Conservation (phyloP, 2,888 invertebrate genomes). For the Limnephilus rhombicus region DNA sequence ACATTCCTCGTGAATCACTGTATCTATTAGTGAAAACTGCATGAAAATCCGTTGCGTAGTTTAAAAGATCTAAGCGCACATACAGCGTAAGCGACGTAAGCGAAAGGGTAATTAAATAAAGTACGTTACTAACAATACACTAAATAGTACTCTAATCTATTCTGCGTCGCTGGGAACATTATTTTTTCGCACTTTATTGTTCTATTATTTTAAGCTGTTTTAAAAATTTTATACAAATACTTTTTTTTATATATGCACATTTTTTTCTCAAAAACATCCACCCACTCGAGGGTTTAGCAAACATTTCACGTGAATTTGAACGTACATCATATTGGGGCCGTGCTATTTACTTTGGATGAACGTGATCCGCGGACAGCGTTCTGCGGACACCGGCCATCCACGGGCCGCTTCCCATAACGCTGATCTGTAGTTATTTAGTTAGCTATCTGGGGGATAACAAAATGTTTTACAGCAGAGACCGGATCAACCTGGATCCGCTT, state of each 20-base stretch:
- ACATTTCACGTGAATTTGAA: constrained; percentile 30
- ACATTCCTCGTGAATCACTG: too few species aligned
- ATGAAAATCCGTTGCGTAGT: too few species aligned
- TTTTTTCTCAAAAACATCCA: background rate
- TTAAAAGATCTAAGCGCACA: too few species aligned
- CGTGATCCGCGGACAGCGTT: background rate
- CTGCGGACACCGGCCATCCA: background rate
- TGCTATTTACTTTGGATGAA: constrained; percentile 20
- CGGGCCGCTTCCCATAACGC: background rate
- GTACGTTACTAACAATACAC: too few species aligned
- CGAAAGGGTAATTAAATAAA: too few species aligned
- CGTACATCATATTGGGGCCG: background rate
- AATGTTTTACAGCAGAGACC: background rate
- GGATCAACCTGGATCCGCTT: background rate
- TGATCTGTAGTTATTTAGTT: background rate
- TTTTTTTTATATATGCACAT: too few species aligned
- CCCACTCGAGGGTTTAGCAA: background rate
- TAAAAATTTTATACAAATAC: background rate
- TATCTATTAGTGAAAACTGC: too few species aligned
- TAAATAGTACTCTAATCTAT: too few species aligned
- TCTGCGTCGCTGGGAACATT: too few species aligned
- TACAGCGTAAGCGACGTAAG: too few species aligned
- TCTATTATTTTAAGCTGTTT: background rate
- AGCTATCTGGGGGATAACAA: background rate
- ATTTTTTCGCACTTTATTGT: too few species aligned